phyloP scores from a whole-genome alignment of 2,888 invertebrate genomes.

The Oscheius sp. region DNA sequence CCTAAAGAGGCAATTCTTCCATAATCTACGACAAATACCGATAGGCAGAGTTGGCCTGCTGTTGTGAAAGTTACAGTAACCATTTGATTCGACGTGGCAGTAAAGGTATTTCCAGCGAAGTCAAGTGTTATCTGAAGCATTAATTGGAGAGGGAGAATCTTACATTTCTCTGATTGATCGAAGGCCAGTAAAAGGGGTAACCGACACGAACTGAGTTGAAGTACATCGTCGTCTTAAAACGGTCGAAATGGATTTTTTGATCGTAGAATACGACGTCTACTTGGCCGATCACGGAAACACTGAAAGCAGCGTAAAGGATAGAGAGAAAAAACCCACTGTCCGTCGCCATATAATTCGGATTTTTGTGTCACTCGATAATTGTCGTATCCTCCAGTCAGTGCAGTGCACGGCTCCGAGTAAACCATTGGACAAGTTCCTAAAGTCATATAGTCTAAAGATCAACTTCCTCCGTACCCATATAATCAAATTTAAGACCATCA shows the following conservation, averaged over 20 bases:
- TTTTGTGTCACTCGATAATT: conserved; percentile 51
- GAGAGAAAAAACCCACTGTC: not conserved
- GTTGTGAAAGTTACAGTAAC: conserved; percentile 44
- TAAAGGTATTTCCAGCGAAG: conserved; percentile 36
- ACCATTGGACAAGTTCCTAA: conserved; percentile 68
- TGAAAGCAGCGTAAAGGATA: conserved; percentile 30
- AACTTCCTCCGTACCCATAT: conserved; percentile 45
- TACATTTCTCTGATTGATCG: conserved; percentile 33
- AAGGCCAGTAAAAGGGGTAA: conserved; percentile 57
- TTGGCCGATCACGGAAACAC: conserved; percentile 49
- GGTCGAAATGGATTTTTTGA: conserved; percentile 50
- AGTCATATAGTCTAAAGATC: no score
- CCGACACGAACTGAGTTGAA: conserved; percentile 49
- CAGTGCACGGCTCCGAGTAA: conserved; percentile 54
- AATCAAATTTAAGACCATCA: conserved; percentile 64
- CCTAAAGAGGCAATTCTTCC: conserved; percentile 5
- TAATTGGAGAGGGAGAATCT: not conserved
- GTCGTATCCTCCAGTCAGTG: conserved; percentile 35
- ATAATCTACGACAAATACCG: conserved; percentile 24
- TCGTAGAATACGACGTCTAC: conserved; percentile 54
- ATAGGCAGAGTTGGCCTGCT: conserved; percentile 34
- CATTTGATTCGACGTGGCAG: conserved; percentile 37
- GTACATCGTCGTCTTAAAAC: conserved; percentile 36
- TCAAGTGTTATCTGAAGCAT: conserved; percentile 23
- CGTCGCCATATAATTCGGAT: conserved; percentile 37